Conservation (phyloP, 2,113 vertebrate genomes). For the Apus apus region DNA sequence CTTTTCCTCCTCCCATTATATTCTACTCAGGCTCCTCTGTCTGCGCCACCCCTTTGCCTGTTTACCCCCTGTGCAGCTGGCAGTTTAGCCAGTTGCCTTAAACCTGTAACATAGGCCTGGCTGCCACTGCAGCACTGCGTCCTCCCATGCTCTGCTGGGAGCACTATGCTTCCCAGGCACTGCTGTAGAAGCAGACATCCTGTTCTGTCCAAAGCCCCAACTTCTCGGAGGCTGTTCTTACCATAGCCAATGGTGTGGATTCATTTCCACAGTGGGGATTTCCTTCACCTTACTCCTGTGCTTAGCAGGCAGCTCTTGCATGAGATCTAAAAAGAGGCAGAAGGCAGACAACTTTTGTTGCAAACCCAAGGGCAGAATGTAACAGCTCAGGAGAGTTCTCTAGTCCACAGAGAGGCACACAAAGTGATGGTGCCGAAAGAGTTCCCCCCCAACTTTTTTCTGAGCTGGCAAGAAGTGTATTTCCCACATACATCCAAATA, state of each 20-base stretch:
- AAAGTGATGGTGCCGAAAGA: background rate
- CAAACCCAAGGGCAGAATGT: background rate
- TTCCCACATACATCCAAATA: background rate
- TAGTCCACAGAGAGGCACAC: background rate
- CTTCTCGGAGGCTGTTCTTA: slow-evolving; percentile 25
- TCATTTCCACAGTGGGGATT: slow-evolving; percentile 59
- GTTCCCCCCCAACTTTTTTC: background rate
- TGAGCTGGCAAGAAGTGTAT: background rate
- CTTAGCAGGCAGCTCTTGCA: slow-evolving; percentile 65
- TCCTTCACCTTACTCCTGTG: slow-evolving; percentile 58
- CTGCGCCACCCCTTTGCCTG: background rate
- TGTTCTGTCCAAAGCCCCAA: background rate
- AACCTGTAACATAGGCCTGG: background rate
- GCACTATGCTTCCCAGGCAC: background rate
- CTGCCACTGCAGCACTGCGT: background rate
- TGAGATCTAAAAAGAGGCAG: slow-evolving; percentile 41
- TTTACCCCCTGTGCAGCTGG: background rate
- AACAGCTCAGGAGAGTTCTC: background rate
- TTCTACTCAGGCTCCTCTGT: background rate
- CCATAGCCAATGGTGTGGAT: slow-evolving; percentile 67
- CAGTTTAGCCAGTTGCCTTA: background rate
- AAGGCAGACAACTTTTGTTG: background rate
- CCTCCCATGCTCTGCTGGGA: background rate
- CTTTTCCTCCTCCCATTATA: background rate
- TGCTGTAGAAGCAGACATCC: background rate